Conservation (phyloP, 1,140 invertebrate genomes). For the Scylla paramamosain region DNA sequence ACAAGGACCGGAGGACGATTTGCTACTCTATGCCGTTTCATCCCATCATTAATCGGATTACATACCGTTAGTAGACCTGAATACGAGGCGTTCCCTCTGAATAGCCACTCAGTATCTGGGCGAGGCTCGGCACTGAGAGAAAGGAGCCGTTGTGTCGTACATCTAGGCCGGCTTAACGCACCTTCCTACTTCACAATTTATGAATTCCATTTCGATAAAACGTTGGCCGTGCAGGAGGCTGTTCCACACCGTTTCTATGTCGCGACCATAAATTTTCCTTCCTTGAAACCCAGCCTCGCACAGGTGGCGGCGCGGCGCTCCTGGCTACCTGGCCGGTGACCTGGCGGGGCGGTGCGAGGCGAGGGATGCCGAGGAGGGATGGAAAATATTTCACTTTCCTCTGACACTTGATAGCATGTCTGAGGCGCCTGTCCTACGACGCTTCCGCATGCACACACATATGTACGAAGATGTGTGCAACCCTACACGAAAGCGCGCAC, state of each 20-base stretch:
- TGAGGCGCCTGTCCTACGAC: background rate
- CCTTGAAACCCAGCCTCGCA: no score
- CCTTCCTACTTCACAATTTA: background rate
- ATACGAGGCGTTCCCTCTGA: background rate
- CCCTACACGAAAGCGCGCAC: background rate
- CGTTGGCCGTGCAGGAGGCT: background rate
- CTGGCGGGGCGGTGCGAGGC: background rate
- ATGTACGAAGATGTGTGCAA: background rate
- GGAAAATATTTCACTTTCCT: background rate
- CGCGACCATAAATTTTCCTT: background rate
- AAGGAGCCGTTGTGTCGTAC: background rate
- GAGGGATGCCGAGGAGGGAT: background rate
- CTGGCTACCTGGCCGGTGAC: background rate
- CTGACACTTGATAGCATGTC: background rate
- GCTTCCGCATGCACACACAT: background rate
- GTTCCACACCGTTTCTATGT: background rate
- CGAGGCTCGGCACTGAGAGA: background rate
- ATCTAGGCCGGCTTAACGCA: background rate
- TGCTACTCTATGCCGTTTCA: conserved; percentile 6
- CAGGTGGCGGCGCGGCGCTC: no score
- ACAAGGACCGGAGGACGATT: background rate
- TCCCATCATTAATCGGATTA: background rate
- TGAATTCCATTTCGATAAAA: conserved; percentile 1
- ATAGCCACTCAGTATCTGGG: background rate
- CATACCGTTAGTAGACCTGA: background rate